Base-by-base conservation (phyloP, 2,888 invertebrate species). In the Reticulitermes lucifugus region DNA sequence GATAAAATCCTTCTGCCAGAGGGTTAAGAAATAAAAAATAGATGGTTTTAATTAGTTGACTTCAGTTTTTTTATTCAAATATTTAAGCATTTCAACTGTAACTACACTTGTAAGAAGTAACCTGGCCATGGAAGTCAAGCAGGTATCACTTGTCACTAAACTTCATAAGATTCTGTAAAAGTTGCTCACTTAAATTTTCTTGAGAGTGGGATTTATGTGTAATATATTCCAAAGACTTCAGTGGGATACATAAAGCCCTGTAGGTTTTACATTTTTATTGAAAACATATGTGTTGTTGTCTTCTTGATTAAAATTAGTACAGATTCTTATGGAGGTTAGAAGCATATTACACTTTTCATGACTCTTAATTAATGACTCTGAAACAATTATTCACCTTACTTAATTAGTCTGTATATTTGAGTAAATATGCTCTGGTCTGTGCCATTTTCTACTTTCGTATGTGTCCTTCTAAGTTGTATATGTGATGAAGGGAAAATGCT, bases 391-490 rank as follows among this genome's bases (percentile, higher is more conserved):
- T 79, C 79, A 21, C 79, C 29, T 79, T 25, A 29, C 35, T 79
- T 79, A 79, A 79, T 79, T 79, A 55, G 79, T 79, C 46, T 79
- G 71, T 84, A 84, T 79, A 77, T 79, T 84, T 84, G 51, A n/a
- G 79, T 73, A 65, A 65, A 79, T 60, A 84, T 22, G 77, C 77
- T 84, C 59, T 84, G 85, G 85, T 85, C 86, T 85, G 85, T 85
- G 85, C 85, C 85, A 84, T 86, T 86, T 86, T 86, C 86, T 86
- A 86, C 86, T 86, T 86, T 86, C 86, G 84, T 86, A 86, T 85
- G 83, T 86, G 83, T 86, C 84, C 80, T 83, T 84, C 79, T 83
- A 70, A 83, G 83, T 83, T 83, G 83, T 83, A 83, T 70, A 83
- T 83, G 83, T 83, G 70, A 85, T 73, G 79, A 85, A 79, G 55